These are phyloP conservation scores for Rosalia funebris DNA, from an alignment of 2,888 invertebrate genomes.

Conservation along the genomic window DNA sequence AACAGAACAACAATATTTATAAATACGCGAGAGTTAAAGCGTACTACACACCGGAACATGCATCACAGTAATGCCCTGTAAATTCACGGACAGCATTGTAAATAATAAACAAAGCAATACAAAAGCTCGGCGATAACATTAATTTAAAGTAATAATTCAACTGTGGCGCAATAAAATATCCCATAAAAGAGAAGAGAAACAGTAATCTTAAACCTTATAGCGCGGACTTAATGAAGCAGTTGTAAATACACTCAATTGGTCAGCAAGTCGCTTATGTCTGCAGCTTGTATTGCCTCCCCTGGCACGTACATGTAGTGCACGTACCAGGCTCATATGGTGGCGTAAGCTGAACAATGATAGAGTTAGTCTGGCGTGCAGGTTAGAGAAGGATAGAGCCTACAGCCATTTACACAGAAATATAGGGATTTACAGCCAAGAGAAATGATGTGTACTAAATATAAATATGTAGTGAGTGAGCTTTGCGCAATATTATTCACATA, in stretches of 20 bases:
- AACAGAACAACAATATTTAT: too few relatives aligned
- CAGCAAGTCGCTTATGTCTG: slow-evolving; percentile 28
- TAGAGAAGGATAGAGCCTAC: slow-evolving; percentile 1
- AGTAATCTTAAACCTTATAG: slow-evolving; percentile 46
- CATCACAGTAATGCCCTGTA: background rate
- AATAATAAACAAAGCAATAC: background rate
- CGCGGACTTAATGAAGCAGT: slow-evolving; percentile 48
- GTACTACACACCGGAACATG: too few relatives aligned
- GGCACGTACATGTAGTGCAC: slow-evolving; percentile 26
- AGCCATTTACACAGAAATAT: slow-evolving; percentile 10
- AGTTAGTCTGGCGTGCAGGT: background rate
- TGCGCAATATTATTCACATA: background rate
- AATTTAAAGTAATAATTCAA: slow-evolving; percentile 8
- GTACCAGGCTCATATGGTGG: background rate
- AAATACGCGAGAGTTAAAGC: too few relatives aligned
- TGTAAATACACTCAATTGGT: slow-evolving; percentile 45
- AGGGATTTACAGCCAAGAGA: slow-evolving; percentile 16
- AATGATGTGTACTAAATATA: slow-evolving; percentile 26
- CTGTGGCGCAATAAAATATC: slow-evolving; percentile 13
- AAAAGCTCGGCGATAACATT: background rate
- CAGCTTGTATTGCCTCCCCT: slow-evolving; percentile 35
- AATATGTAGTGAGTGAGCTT: slow-evolving; percentile 7
- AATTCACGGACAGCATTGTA: background rate
- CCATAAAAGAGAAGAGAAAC: slow-evolving; percentile 35
- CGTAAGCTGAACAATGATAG: slow-evolving; percentile 4